Evolutionary conservation across 2,113 vertebrate species (phyloP), one percentile per base, ranked within the genome.

Genomic region (Brachirus orientalis): DNA sequence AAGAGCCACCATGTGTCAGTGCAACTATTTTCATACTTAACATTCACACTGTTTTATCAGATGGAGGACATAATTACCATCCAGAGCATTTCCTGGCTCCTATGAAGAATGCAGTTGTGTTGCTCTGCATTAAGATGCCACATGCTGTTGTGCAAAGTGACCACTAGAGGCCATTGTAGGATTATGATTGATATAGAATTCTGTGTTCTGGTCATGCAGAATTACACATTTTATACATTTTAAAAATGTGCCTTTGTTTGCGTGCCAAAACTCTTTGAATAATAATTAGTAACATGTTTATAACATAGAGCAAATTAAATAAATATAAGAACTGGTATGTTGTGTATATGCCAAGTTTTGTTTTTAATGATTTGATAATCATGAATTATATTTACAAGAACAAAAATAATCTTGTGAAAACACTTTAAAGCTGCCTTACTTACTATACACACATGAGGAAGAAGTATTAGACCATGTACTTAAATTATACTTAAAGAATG

Each of bases 131-230:
- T 17, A 8, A 70, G 41, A 28, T 53, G 28, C 14, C 38, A 41
- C 10, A 19, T 45, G 35, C 1, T 7, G 11, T 11, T 69, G 43
- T 46, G 5, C 7, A 7, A 0, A 4, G 8, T 17, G 4, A 63
- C 76, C 85, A 84, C 72, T 61, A 86, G 82, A 72, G 67, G 67
- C 61, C 80, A 3, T 53, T 83, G 55, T 55, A 68, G 45, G 59
- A 63, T 65, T 16, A 46, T 19, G 6, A 18, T 60, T 10, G 1
- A 10, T 20, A 28, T 44, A 19, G n/a, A 59, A 0, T 2, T 13
- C 1, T 11, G 7, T 3, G 7, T 1, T 44, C 4, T 28, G 4
- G 19, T 35, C 2, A 33, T n/a, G 9, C 41, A 41, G 16, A 16
- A 14, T 40, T 50, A 10, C 5, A 17, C 7, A 37, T 55, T 50